Evolutionary conservation across 2,113 vertebrate genomes (phyloP).

Genomic region (Lota lota): DNA sequence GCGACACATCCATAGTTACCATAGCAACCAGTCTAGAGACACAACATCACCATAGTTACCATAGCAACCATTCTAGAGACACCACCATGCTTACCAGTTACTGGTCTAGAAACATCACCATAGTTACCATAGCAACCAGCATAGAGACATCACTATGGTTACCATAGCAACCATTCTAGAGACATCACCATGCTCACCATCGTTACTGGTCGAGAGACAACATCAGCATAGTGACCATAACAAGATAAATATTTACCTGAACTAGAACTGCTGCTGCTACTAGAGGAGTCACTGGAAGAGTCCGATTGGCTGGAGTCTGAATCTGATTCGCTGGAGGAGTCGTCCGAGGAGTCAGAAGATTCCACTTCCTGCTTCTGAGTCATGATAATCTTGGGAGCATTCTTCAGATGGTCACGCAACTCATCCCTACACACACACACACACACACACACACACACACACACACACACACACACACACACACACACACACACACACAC

Average conservation of each 20-base stretch:
- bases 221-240: not conserved
- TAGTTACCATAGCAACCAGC: no score
- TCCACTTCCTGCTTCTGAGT: conserved; percentile 94
- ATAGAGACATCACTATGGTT: no score
- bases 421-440: conserved; percentile 79
- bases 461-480: no score
- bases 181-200: not conserved
- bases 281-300: conserved; percentile 74
- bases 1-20: no score
- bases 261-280: conserved; percentile 77
- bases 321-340: conserved; percentile 77
- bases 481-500: no score
- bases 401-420: conserved; percentile 94
- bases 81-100: no score
- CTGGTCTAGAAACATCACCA: no score
- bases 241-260: conserved; percentile 72
- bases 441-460: no score
- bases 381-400: conserved; percentile 96
- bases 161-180: no score
- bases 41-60: no score
- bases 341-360: conserved; percentile 82
- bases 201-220: not conserved
- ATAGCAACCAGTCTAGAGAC: no score
- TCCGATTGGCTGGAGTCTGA: conserved; percentile 59
- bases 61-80: no score